phyloP scores from a whole-genome alignment of 2,113 vertebrate genomes.

The Colaptes auratus region DNA sequence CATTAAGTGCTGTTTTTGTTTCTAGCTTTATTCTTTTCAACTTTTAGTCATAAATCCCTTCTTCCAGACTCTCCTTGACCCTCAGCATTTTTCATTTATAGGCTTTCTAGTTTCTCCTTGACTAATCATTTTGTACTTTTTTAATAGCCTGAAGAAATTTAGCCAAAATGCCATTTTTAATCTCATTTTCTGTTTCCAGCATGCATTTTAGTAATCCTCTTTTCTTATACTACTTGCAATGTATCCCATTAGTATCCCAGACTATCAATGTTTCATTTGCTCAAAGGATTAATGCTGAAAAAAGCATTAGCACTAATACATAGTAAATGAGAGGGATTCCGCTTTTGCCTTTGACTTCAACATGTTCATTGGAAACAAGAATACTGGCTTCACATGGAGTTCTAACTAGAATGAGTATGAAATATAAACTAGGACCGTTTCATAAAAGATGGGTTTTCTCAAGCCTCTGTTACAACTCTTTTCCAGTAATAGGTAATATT shows the following conservation, averaged over 20 bases:
- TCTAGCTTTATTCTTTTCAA: not conserved
- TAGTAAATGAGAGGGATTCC: constrained; percentile 58
- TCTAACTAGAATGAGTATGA: not conserved
- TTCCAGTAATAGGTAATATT: not conserved
- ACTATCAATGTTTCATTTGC: constrained; percentile 65
- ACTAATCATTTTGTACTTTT: constrained; percentile 56
- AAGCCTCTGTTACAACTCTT: not conserved
- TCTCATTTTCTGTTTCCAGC: constrained; percentile 69
- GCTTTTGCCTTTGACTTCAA: constrained; percentile 6
- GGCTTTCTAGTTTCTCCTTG: constrained; percentile 52
- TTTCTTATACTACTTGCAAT: constrained; percentile 57
- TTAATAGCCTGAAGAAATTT: constrained; percentile 49
- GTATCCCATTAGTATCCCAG: constrained; percentile 57
- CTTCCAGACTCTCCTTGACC: constrained; percentile 17
- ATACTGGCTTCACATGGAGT: not conserved
- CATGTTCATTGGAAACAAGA: not conserved
- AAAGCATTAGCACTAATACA: constrained; percentile 58
- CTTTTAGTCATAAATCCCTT: constrained; percentile 23
- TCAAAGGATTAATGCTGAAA: constrained; percentile 62
- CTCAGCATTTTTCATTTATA: constrained; percentile 32
- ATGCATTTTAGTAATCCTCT: constrained; percentile 65
- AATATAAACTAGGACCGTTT: not conserved
- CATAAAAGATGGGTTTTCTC: not conserved
- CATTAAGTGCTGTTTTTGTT: not conserved
- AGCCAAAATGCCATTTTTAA: constrained; percentile 64